phyloP scores from a whole-genome alignment of 2,888 invertebrate species.

The Drosophila merina region DNA sequence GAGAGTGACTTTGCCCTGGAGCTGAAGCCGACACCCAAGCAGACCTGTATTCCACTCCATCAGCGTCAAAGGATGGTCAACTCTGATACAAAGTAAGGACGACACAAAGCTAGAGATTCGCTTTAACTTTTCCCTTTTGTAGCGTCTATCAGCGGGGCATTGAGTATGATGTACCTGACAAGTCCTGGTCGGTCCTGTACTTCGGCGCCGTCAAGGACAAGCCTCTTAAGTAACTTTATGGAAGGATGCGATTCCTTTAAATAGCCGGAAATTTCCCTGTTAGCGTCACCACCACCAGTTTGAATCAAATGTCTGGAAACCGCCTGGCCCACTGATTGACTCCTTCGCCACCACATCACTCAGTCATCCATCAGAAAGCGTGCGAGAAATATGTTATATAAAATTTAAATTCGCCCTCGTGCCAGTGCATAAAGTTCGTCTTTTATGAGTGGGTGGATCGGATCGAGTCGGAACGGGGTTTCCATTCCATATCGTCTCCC shows the following conservation, averaged over 20 bases:
- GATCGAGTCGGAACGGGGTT: neutral
- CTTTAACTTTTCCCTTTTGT: too few species aligned
- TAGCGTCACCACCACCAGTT: constrained; percentile 8
- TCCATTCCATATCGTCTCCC: constrained; percentile 16
- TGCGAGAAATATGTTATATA: constrained; percentile 33
- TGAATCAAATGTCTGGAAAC: constrained; percentile 14
- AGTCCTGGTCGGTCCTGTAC: constrained; percentile 68
- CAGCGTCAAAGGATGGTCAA: constrained; percentile 1
- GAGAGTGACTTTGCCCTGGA: constrained; percentile 50
- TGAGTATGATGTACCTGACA: constrained; percentile 61
- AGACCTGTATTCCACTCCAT: constrained; percentile 57
- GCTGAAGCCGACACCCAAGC: constrained; percentile 61
- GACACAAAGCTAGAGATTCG: neutral
- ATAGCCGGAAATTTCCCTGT: neutral
- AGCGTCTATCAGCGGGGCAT: constrained; percentile 19
- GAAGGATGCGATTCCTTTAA: neutral
- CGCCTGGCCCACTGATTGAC: constrained; percentile 61
- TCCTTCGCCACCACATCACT: constrained; percentile 31
- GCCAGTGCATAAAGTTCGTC: constrained; percentile 52
- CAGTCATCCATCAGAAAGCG: constrained; percentile 41
- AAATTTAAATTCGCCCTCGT: constrained; percentile 55
- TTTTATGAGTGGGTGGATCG: constrained; percentile 50
- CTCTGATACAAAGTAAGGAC: constrained; percentile 5
- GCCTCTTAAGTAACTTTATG: constrained; percentile 31
- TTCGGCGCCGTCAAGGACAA: constrained; percentile 55